Evolutionary conservation across 1,140 invertebrate genomes (phyloP).

Genomic region (Chironomus tepperi): DNA sequence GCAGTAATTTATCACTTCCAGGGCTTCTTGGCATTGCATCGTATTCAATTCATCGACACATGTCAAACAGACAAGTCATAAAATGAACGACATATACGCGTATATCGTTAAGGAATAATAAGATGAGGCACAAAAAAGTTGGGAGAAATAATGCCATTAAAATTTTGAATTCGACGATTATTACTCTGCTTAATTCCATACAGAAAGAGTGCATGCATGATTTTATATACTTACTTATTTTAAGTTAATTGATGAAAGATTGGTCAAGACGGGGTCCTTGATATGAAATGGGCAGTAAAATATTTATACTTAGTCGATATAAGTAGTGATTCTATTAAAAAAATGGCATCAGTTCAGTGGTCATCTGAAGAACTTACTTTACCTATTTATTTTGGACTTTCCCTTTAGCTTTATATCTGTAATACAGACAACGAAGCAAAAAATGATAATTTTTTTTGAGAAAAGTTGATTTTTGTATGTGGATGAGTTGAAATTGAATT

Average conservation of each 20-base stretch:
- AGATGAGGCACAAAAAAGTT: background rate
- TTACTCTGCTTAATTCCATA: background rate
- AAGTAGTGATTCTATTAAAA: too few relatives aligned
- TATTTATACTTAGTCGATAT: too few relatives aligned
- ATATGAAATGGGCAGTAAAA: too few relatives aligned
- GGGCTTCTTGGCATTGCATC: background rate
- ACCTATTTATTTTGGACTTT: too few relatives aligned
- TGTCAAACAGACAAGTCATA: background rate
- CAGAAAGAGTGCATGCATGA: too few relatives aligned
- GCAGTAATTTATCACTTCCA: background rate
- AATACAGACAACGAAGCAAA: background rate
- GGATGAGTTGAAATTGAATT: background rate
- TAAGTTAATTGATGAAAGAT: too few relatives aligned
- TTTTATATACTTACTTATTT: too few relatives aligned
- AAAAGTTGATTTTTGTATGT: background rate
- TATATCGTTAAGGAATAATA: too few relatives aligned
- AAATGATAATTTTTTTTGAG: background rate
- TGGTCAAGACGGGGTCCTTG: too few relatives aligned
- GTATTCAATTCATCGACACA: background rate
- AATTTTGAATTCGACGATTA: background rate
- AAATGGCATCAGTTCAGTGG: too few relatives aligned
- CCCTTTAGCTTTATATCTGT: too few relatives aligned
- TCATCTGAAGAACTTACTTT: too few relatives aligned
- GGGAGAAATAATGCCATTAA: constrained; percentile 14
- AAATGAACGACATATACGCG: background rate